Evolutionary conservation across 30 jellyfish, hydroid and myxozoan species (phyloP), one percentile per base, ranked within the genome.

Genomic region (Chrysaora quinquecirrha): DNA sequence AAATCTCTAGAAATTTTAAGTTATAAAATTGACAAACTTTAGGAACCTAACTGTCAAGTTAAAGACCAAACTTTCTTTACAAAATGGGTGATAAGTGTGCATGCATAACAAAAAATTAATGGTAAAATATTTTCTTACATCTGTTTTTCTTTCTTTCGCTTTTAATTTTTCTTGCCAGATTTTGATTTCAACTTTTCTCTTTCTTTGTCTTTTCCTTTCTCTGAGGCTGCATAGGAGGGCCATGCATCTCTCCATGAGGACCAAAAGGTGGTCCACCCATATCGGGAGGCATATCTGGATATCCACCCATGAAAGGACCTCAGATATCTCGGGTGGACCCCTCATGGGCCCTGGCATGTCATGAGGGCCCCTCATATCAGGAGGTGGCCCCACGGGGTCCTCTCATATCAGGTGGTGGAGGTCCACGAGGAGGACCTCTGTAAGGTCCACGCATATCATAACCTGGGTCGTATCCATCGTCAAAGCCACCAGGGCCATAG

Each of bases 381-480:
- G 66, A 23, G 82, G 67, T 43, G 82, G 82, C 10, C n/a, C 82
- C 82, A 2, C 49, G 9, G 19, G 82, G 82, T 67, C 34, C 82
- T 24, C 49, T 30, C 82, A 70, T 70, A 43, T 70, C 82, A 30
- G 34, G n/a, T 30, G 82, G 68, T 24, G 68, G 68, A 2, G 68
- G 68, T 20, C 68, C 68, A 10, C 68, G 24, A 10, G 25, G 25
- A 38, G 54, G 54, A 38, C 54, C 54, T 38, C 54, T 38, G 6
- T 6, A 14, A 3, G 54, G 54, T 66, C 78, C 78, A 66, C 56
- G 78, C 78, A 66, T 66, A 23, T 66, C 78, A 11, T 3, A 24
- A 66, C 66, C 75, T 3, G 83, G 83, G 18, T 85, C 92, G 54
- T 1, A 78, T 1, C 89, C 75, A 64, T 78, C 88, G 62, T 77